A percentile compares a stretch with the other conserved stretches of the same genome.
Evolutionary conservation across 2,888 invertebrate species (phyloP).

Genomic region (Sicus ferrugineus): DNA sequence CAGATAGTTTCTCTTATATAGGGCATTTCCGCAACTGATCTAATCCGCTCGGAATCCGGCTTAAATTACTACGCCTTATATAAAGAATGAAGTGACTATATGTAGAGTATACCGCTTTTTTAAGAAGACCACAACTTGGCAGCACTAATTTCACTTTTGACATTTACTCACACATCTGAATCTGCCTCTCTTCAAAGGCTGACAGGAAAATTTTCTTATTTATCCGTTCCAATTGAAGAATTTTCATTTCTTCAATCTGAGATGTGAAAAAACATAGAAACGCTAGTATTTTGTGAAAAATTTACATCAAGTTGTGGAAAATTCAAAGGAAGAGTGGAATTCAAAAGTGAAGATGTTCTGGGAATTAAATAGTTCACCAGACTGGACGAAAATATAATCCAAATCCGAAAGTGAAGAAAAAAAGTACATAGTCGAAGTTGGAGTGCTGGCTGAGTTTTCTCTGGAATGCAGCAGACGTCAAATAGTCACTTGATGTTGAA

Average conservation of each 20-base stretch:
- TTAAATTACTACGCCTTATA: too few species aligned
- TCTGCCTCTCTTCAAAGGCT: conserved; percentile 2
- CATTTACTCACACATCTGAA: conserved; percentile 19
- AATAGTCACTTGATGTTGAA: not conserved
- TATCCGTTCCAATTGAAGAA: conserved; percentile 9
- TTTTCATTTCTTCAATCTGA: conserved; percentile 8
- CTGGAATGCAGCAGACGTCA: conserved; percentile 3
- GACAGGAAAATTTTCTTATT: not conserved
- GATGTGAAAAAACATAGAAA: not conserved
- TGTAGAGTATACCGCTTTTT: too few species aligned
- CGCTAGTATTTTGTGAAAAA: not conserved
- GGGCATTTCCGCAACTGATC: too few species aligned
- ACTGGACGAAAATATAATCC: not conserved
- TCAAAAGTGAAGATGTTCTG: conserved; percentile 1
- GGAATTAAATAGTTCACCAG: not conserved
- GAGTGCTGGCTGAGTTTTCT: not conserved
- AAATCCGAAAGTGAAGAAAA: conserved; percentile 7
- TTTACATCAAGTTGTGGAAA: not conserved
- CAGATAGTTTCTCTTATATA: too few species aligned
- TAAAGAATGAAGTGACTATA: too few species aligned
- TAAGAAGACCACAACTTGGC: not conserved
- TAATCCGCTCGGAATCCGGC: too few species aligned
- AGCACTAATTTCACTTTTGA: not conserved
- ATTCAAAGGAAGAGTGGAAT: not conserved
- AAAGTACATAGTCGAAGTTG: not conserved